These are phyloP conservation scores for Cataglyphis albicans DNA, from an alignment of 2,888 invertebrate genomes.

Conservation along the genomic window DNA sequence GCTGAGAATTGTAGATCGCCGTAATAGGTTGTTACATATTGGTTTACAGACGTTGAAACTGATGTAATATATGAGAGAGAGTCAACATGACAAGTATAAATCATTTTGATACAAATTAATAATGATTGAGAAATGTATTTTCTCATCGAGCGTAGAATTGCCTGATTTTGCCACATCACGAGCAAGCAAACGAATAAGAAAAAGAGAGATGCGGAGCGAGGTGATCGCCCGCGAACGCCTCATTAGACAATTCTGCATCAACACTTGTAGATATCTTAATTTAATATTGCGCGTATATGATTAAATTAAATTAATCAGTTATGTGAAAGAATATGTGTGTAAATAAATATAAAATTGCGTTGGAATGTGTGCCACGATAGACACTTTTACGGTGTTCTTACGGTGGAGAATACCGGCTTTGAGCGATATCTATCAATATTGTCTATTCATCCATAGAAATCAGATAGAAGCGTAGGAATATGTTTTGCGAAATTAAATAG, in stretches of 20 bases:
- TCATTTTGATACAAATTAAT: slow-evolving; percentile 22
- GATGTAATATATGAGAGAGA: slow-evolving; percentile 3
- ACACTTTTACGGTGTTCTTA: slow-evolving; percentile 17
- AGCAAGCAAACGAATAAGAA: not conserved
- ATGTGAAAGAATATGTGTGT: slow-evolving; percentile 14
- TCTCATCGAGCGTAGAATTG: not conserved
- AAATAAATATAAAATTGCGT: slow-evolving; percentile 3
- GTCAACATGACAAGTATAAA: not conserved
- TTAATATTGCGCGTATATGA: not conserved
- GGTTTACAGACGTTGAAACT: slow-evolving; percentile 26
- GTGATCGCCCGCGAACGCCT: not conserved
- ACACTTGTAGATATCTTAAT: not conserved
- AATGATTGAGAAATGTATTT: not conserved
- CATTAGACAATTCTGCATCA: not conserved
- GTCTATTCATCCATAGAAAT: not conserved
- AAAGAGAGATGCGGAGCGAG: not conserved
- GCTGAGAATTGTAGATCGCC: slow-evolving; percentile 18
- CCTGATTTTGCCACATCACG: not conserved
- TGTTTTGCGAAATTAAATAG: slow-evolving; percentile 1
- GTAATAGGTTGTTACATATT: slow-evolving; percentile 35
- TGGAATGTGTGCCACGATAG: not conserved
- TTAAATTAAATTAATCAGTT: slow-evolving; percentile 24
- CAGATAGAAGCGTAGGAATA: not conserved
- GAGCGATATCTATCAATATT: not conserved
- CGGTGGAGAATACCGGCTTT: not conserved